These are phyloP conservation scores for Phalacrocorax brasilianus DNA, from an alignment of 2,113 vertebrate species.

Conservation along the genomic window DNA sequence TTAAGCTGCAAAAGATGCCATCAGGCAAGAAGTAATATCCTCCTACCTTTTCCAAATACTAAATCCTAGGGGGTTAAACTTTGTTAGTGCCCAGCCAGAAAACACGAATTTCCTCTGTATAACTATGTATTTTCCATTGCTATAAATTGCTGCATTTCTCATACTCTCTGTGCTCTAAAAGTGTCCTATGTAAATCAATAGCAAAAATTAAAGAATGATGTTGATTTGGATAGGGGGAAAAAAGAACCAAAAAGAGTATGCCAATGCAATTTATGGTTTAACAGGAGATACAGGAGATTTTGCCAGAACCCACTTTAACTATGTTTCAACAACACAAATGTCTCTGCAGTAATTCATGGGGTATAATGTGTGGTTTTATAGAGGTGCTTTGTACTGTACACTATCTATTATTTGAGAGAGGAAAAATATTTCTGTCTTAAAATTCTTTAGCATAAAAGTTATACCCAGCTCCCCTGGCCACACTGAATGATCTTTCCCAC, in stretches of 20 bases:
- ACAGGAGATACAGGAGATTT: not conserved
- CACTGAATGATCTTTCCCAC: not conserved
- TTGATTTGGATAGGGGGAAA: not conserved
- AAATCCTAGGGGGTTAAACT: not conserved
- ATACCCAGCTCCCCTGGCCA: not conserved
- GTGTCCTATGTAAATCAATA: not conserved
- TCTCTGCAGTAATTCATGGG: conserved; percentile 5
- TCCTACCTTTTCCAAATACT: not conserved
- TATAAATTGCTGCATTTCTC: not conserved
- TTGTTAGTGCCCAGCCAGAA: not conserved
- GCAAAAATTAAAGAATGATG: not conserved
- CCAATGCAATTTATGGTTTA: not conserved
- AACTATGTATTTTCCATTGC: not conserved
- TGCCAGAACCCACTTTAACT: not conserved
- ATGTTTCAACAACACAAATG: not conserved
- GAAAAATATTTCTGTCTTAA: not conserved
- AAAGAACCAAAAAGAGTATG: not conserved
- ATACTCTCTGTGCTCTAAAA: not conserved
- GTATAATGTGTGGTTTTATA: conserved; percentile 22
- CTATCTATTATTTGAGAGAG: not conserved
- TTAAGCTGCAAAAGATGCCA: not conserved
- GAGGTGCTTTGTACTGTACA: not conserved
- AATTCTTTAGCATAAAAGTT: not conserved
- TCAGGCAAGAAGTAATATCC: not conserved
- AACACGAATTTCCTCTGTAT: not conserved